Base-by-base conservation (phyloP, 2,113 vertebrate genomes). In the Lycaon pictus region DNA sequence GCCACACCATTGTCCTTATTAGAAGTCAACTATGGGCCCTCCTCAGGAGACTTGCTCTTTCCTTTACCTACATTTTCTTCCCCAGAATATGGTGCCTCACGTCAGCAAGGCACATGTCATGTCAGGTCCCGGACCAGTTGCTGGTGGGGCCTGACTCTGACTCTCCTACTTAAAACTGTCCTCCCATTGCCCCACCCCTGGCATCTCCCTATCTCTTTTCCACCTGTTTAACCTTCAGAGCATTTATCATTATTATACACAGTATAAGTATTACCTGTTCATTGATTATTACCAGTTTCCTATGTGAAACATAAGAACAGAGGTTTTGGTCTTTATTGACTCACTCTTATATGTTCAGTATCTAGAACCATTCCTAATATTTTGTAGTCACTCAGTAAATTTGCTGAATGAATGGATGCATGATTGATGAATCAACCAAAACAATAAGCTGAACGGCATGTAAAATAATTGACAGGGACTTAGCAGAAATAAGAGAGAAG, bases 101-200 rank as follows among this genome's bases (percentile, higher is more conserved):
- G 35, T 7, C 12, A 27, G 7, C 32, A 72, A 43, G 43, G 43
- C 43, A 7, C 43, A 43, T 43, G 43, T 43, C 7, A 43, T 43
- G 43, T 74, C 62, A 1, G 9, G 3, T 71, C 11, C 51, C 58
- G 1, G 1, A 8, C 91, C 22, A 67, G 63, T 27, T 60, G 27
- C 5, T 22, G 37, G 6, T 1, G 48, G 35, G 4, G 9, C 16
- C 11, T 81, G 12, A 1, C 32, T 1, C 1, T 35, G 32, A 69
- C 4, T n/a, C 13, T 48, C 11, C 29, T 48, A 62, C 16, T 85
- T 71, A 88, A 58, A 93, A 32, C 1, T 76, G 4, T 0, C 23
- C 11, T 55, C 4, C 25, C 25, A 22, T 25, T 19, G 4, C 0
- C 5, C n/a, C 0, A 32, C 1, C 7, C 11, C 51, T 29, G 4